Conservation (phyloP, 2,797 vertebrate genomes). For the Sebastes iracundus region DNA sequence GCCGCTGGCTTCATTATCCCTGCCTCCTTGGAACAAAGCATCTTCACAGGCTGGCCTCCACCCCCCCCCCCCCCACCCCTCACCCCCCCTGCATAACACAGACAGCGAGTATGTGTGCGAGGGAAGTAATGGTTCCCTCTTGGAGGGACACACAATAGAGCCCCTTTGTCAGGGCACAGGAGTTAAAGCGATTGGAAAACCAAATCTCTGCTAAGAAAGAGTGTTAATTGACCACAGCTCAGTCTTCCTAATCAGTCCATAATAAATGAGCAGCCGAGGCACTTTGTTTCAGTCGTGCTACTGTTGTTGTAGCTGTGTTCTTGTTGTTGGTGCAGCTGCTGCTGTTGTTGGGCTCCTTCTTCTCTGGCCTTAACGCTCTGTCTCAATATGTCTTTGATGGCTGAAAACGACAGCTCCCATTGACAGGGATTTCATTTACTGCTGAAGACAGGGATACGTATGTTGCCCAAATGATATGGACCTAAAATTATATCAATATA, state of each 20-base stretch:
- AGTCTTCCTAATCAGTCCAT: constrained; percentile 79
- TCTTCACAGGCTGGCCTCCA: constrained; percentile 82
- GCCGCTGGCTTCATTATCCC: constrained; percentile 88
- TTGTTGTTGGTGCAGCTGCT: constrained; percentile 66
- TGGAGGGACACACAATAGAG: constrained; percentile 82
- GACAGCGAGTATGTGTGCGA: constrained; percentile 80
- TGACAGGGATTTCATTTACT: constrained; percentile 32
- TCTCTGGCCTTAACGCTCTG: constrained; percentile 54
- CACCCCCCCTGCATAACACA: constrained; percentile 70
- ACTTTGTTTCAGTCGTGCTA: constrained; percentile 69
- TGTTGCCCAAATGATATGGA: constrained; percentile 4
- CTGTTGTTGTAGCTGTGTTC: constrained; percentile 60
- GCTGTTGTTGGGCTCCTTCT: constrained; percentile 59
- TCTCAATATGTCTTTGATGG: constrained; percentile 70
- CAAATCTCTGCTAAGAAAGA: constrained; percentile 84
- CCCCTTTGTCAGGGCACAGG: constrained; percentile 82
- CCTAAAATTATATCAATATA: background rate
- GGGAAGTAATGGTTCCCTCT: constrained; percentile 78
- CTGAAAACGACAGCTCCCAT: constrained; percentile 36
- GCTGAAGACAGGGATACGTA: background rate
- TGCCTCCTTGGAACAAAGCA: constrained; percentile 89
- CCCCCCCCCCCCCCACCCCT: background rate
- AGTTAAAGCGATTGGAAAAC: constrained; percentile 89
- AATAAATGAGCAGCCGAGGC: constrained; percentile 75
- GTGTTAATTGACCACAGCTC: constrained; percentile 87